phyloP scores from a whole-genome alignment of 2,797 vertebrate species.

The Sorex maritimensis region DNA sequence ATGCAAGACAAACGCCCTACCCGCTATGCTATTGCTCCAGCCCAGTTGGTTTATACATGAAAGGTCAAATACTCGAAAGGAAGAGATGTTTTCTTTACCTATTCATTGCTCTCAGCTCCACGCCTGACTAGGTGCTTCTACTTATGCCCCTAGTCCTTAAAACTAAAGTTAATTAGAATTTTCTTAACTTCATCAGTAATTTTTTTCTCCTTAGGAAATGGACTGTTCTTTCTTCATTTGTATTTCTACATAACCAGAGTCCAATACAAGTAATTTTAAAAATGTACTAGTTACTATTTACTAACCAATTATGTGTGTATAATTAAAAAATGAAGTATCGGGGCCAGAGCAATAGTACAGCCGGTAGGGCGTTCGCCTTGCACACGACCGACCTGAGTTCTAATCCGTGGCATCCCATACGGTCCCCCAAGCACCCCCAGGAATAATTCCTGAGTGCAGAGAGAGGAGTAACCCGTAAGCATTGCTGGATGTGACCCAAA shows the following conservation, averaged over 20 bases:
- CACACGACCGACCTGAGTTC: too few species aligned
- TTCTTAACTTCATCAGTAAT: not conserved
- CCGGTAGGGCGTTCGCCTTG: too few species aligned
- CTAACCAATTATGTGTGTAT: slow-evolving; percentile 52
- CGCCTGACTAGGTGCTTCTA: not conserved
- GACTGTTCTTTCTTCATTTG: slow-evolving; percentile 50
- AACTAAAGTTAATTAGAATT: not conserved
- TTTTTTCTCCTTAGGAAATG: slow-evolving; percentile 39
- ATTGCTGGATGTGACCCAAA: too few species aligned
- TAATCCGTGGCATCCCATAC: too few species aligned
- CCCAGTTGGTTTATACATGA: not conserved
- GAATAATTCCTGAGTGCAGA: too few species aligned
- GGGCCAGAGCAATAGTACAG: too few species aligned
- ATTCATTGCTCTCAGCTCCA: not conserved
- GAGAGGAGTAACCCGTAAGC: too few species aligned
- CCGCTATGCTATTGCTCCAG: too few species aligned
- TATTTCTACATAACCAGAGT: slow-evolving; percentile 45
- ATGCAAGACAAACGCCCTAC: too few species aligned
- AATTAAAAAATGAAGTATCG: not conserved
- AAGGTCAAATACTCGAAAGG: not conserved
- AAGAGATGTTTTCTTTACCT: not conserved
- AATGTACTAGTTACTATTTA: slow-evolving; percentile 50
- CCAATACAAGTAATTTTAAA: slow-evolving; percentile 54
- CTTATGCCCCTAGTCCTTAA: not conserved
- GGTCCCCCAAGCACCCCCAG: too few species aligned